A percentile compares a stretch with the other conserved stretches of the same genome.
Evolutionary conservation across 2,113 vertebrate genomes (phyloP).

Genomic region (Edolisoma coerulescens): DNA sequence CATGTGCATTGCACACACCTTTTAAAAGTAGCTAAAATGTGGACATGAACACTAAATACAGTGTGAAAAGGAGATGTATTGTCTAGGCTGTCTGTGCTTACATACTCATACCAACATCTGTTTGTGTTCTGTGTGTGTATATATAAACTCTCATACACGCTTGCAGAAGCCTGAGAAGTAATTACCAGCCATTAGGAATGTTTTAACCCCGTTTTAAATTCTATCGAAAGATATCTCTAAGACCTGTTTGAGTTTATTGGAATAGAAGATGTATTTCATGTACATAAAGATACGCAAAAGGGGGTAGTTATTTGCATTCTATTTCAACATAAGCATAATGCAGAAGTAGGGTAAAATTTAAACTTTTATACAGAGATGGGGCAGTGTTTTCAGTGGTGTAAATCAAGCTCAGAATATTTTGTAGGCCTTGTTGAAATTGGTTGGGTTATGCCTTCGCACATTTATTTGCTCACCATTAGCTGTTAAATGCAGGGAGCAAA

Average conservation of each 20-base stretch:
- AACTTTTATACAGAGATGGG: neutral
- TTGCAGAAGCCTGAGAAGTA: neutral
- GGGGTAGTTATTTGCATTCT: neutral
- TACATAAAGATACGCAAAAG: neutral
- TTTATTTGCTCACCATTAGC: neutral
- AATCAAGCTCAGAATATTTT: neutral
- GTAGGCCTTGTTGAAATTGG: neutral
- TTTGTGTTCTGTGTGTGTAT: neutral
- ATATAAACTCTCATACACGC: neutral
- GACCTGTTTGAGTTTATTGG: neutral
- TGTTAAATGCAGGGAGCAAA: neutral
- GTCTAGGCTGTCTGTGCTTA: neutral
- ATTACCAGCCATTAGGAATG: neutral
- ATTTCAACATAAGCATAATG: neutral
- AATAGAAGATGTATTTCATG: neutral
- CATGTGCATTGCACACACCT: neutral
- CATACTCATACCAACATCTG: fast-evolving
- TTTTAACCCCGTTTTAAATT: neutral
- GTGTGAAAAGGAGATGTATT: neutral
- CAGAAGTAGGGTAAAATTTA: neutral
- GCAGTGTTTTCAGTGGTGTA: neutral
- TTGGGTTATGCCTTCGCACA: neutral
- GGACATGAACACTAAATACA: neutral
- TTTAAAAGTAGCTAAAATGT: neutral
- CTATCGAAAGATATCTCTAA: neutral